Evolutionary conservation across 2,888 invertebrate genomes (phyloP).

Genomic region (Merodon equestris): DNA sequence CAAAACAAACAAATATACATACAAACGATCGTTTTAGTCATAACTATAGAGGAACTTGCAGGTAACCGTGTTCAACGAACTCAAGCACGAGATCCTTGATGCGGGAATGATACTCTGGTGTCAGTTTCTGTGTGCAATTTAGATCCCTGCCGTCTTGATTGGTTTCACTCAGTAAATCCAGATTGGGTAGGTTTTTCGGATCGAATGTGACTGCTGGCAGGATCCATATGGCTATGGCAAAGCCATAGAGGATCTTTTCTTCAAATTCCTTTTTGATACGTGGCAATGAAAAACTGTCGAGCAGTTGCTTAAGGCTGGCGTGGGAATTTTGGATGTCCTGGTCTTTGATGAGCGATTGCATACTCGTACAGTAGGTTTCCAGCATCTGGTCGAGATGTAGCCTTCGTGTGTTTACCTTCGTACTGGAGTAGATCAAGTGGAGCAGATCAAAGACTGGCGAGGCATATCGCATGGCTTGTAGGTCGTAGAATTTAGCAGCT

Average conservation of each 20-base stretch:
- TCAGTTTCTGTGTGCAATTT: conserved; percentile 75
- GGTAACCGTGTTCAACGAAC: conserved; percentile 76
- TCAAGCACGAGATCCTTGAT: conserved; percentile 76
- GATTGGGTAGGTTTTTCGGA: conserved; percentile 75
- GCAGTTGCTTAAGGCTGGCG: conserved; percentile 69
- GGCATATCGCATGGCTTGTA: conserved; percentile 77
- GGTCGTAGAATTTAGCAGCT: conserved; percentile 76
- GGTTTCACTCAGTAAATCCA: conserved; percentile 75
- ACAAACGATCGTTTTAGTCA: neutral
- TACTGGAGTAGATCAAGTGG: conserved; percentile 78
- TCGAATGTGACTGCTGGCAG: conserved; percentile 78
- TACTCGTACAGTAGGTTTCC: conserved; percentile 73
- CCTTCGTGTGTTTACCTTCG: conserved; percentile 74
- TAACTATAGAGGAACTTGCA: conserved; percentile 64
- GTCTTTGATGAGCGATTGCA: conserved; percentile 72
- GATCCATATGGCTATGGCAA: conserved; percentile 76
- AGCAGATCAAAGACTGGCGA: conserved; percentile 77
- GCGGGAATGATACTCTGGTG: conserved; percentile 76
- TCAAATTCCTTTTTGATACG: conserved; percentile 75
- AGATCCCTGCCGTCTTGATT: conserved; percentile 73
- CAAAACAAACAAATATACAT: neutral
- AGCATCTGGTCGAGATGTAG: conserved; percentile 73
- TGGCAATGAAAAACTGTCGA: conserved; percentile 72
- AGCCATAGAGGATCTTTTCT: conserved; percentile 74
- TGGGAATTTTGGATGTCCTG: conserved; percentile 61